Evolutionary conservation across 2,888 invertebrate species (phyloP), one percentile per base, ranked within the genome.

Genomic region (Leptinotarsa juncta): DNA sequence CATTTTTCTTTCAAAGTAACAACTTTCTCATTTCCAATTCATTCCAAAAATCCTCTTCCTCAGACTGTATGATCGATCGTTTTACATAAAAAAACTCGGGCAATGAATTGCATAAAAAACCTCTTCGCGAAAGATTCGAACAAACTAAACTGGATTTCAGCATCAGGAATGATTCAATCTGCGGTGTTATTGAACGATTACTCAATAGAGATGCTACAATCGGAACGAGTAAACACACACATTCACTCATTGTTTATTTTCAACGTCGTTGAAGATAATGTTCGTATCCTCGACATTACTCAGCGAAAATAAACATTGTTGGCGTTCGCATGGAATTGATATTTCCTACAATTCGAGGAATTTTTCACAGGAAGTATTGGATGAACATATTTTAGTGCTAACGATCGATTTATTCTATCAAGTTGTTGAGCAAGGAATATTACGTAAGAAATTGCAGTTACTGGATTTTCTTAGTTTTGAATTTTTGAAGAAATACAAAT

Each of bases 261-360:
- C 42, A n/a, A 62, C 62, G n/a, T 62, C 62, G 62, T 62, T 62
- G 5, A 42, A 62, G 62, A 62, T 62, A 42, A 42, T 62, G 62
- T 62, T 62, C 62, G 62, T 62, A 62, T 62, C 62, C 62, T 62
- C 62, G 32, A 62, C 62, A 42, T 62, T 62, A 62, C 62, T 62
- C 62, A 62, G 62, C 62, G 57, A 62, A 62, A 62, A 62, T 62
- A 62, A 62, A 62, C 62, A 62, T 62, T 42, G 62, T n/a, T 32
- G 42, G 42, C 62, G 62, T 32, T 42, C 62, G 62, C 62, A 42
- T 32, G 42, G 62, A 62, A 62, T 32, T 62, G 62, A 62, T 62
- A 42, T 62, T 62, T 62, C 42, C 26, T 62, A 32, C 16, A n/a
- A 26, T 62, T 62, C 62, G 62, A 7, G 42, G 62, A 62, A 62